These are phyloP conservation scores for Argyresthia albistria DNA, from an alignment of 2,888 invertebrate species.

Conservation along the genomic window DNA sequence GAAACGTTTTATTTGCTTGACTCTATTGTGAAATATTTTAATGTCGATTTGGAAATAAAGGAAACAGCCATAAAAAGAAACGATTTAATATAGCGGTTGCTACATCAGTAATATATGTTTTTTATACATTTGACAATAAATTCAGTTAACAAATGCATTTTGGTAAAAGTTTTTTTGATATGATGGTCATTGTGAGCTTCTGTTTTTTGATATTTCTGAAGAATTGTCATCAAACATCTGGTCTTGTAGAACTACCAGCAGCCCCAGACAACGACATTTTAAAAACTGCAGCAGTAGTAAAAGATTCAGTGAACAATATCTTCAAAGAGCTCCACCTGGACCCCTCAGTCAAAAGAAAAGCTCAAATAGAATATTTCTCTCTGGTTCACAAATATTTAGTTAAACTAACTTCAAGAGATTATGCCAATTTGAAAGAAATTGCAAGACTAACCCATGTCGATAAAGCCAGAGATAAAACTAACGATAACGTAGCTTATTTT, in stretches of 20 bases:
- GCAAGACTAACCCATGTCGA: constrained; percentile 23
- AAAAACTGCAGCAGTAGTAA: not conserved
- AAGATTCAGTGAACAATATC: constrained; percentile 23
- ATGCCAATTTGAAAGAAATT: constrained; percentile 28
- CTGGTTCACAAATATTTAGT: constrained; percentile 34
- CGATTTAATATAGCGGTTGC: not conserved
- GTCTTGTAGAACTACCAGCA: not conserved
- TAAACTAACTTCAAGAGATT: constrained; percentile 28
- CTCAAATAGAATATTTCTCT: constrained; percentile 26
- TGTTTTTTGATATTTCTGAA: not conserved
- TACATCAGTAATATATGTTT: not conserved
- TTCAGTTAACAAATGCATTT: no score
- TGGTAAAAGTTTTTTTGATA: not conserved
- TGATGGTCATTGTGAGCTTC: not conserved
- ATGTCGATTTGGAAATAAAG: not conserved
- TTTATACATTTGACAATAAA: no score
- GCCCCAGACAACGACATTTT: not conserved
- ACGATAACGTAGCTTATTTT: constrained; percentile 24
- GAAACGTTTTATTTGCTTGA: not conserved
- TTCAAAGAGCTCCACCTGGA: constrained; percentile 28
- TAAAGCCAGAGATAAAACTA: constrained; percentile 12
- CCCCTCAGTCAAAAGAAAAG: constrained; percentile 15
- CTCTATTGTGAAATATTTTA: no score
- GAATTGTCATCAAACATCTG: not conserved
- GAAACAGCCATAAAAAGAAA: not conserved